These are phyloP conservation scores for Altica lythri DNA, from an alignment of 2,888 invertebrate species.

Conservation along the genomic window DNA sequence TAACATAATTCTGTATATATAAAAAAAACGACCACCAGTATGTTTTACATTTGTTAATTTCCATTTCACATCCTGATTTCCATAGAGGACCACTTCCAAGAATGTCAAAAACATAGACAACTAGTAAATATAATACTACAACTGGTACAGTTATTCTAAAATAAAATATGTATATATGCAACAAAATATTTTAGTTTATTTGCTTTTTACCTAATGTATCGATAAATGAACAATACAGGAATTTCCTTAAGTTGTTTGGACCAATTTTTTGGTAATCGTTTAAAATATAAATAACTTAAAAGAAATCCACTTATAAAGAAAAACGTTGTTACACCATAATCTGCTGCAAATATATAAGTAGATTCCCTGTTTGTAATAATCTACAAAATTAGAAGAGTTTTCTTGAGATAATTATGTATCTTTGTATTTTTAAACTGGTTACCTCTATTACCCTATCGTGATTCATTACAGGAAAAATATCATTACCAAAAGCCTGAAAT, in stretches of 20 bases:
- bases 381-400: slow-evolving; percentile 45
- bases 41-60: slow-evolving; percentile 44
- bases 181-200: too few species aligned
- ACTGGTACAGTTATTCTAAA: slow-evolving; percentile 40
- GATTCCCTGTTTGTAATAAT: slow-evolving; percentile 44
- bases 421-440: slow-evolving; percentile 7
- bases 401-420: background rate
- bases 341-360: slow-evolving; percentile 53
- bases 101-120: slow-evolving; percentile 24
- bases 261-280: slow-evolving; percentile 34
- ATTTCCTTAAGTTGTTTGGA: slow-evolving; percentile 31
- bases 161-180: too few species aligned
- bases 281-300: slow-evolving; percentile 58
- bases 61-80: slow-evolving; percentile 33
- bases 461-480: slow-evolving; percentile 19
- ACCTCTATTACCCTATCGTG: slow-evolving; percentile 10
- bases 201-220: slow-evolving; percentile 36
- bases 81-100: slow-evolving; percentile 37
- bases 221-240: slow-evolving; percentile 36
- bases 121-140: slow-evolving; percentile 32
- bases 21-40: slow-evolving; percentile 56
- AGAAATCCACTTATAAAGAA: slow-evolving; percentile 67
- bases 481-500: slow-evolving; percentile 17
- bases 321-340: slow-evolving; percentile 68
- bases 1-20: slow-evolving; percentile 55